phyloP scores from a whole-genome alignment of 2,888 invertebrate species.

The Drosophila kambysellisi region DNA sequence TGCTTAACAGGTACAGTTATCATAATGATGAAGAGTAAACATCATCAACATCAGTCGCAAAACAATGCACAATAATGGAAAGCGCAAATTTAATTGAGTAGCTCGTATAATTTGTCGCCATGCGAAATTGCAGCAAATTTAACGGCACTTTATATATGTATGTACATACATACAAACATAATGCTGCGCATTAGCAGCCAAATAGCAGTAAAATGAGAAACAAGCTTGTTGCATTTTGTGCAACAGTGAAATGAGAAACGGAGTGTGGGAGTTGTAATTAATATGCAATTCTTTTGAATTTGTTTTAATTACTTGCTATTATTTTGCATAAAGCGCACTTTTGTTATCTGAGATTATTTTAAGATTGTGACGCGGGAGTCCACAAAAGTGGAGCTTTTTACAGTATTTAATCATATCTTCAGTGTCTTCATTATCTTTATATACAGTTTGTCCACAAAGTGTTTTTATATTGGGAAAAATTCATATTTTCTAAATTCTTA shows the following conservation, averaged over 20 bases:
- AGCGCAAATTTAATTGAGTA: slow-evolving; percentile 35
- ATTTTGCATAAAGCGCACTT: not conserved
- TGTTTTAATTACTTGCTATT: not conserved
- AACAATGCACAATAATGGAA: slow-evolving; percentile 17
- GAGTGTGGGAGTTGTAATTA: not conserved
- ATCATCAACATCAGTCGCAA: slow-evolving; percentile 6
- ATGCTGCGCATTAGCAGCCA: slow-evolving; percentile 31
- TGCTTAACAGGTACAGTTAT: slow-evolving; percentile 45
- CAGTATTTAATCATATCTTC: not conserved
- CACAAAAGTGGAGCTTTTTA: not conserved
- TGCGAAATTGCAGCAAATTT: slow-evolving; percentile 37
- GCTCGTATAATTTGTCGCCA: slow-evolving; percentile 31
- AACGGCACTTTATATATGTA: slow-evolving; percentile 52
- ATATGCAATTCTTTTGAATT: not conserved
- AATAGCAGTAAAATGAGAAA: slow-evolving; percentile 21
- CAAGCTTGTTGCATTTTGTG: slow-evolving; percentile 18
- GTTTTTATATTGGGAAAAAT: no score
- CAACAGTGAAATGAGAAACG: not conserved
- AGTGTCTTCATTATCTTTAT: not conserved
- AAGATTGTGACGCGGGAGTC: not conserved
- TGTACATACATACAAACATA: slow-evolving; percentile 16
- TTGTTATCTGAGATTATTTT: not conserved
- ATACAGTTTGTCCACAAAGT: no score
- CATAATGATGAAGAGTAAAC: slow-evolving; percentile 50
- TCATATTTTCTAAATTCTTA: no score